A percentile compares a stretch with the other conserved stretches of the same genome.
Evolutionary conservation across 2,888 invertebrate genomes (phyloP).

Genomic region (Apodemia mormo): DNA sequence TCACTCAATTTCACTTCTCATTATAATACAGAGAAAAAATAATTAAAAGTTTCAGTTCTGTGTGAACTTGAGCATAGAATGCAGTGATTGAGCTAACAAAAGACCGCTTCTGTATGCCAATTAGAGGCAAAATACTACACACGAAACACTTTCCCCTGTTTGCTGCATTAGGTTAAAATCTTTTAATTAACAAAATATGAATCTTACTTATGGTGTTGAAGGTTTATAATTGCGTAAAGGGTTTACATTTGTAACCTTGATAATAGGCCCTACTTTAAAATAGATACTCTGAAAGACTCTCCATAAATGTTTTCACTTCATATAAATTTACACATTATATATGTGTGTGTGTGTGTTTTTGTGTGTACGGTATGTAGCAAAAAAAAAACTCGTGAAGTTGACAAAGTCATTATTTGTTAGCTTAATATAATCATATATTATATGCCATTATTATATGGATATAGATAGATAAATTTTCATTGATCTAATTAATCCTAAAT

Average conservation of each 20-base stretch:
- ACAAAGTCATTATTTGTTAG: too few species aligned
- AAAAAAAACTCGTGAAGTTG: too few species aligned
- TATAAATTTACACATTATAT: too few species aligned
- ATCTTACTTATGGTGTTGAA: conserved; percentile 12
- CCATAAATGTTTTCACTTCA: too few species aligned
- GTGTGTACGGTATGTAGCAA: too few species aligned
- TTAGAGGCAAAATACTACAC: conserved; percentile 45
- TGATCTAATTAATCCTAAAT: too few species aligned
- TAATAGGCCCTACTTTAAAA: background rate
- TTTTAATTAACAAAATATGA: conserved; percentile 23
- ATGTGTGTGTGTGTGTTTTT: too few species aligned
- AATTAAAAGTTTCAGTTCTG: conserved; percentile 37
- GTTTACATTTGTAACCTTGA: background rate
- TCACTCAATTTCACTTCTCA: conserved; percentile 42
- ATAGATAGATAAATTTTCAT: too few species aligned
- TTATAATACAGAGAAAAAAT: conserved; percentile 39
- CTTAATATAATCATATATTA: too few species aligned
- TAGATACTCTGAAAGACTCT: too few species aligned
- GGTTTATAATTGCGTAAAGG: background rate
- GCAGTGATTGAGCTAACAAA: conserved; percentile 51
- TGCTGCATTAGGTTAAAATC: conserved; percentile 31
- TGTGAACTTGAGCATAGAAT: conserved; percentile 44
- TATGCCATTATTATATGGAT: too few species aligned
- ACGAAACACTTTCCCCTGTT: conserved; percentile 49
- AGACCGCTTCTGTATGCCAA: conserved; percentile 63